Percentiles rank a stretch among this genome's conserved stretches.
These are phyloP conservation scores for Blastobasis lacticolella DNA, from an alignment of 2,888 invertebrate species.

Conservation along the genomic window DNA sequence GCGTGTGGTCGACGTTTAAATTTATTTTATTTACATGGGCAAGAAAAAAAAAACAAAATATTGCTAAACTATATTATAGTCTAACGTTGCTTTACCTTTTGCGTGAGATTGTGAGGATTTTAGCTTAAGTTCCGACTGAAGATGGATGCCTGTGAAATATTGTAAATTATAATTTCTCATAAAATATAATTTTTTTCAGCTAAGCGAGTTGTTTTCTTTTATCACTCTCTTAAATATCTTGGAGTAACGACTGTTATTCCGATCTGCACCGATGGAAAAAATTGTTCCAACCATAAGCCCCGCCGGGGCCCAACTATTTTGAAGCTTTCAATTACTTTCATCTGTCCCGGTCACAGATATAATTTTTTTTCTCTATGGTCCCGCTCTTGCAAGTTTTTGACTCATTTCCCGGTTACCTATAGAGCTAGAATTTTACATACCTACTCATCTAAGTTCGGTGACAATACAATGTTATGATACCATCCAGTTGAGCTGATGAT, in stretches of 20 bases:
- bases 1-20: conserved; percentile 57
- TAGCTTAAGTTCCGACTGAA: conserved; percentile 76
- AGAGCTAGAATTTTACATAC: no score
- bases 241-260: neutral
- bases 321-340: no score
- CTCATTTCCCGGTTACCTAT: no score
- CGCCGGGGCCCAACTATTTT: no score
- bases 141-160: conserved; percentile 76
- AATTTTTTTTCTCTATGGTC: no score
- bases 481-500: no score
- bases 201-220: conserved; percentile 59
- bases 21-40: no score
- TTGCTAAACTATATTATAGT: conserved; percentile 75
- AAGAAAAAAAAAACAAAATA: conserved; percentile 39
- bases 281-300: no score
- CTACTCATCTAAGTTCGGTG: no score
- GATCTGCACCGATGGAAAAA: neutral
- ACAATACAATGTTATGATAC: no score
- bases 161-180: conserved; percentile 77
- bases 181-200: conserved; percentile 77
- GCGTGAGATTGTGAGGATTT: conserved; percentile 75
- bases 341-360: no score
- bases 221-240: neutral
- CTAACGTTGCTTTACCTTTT: conserved; percentile 76
- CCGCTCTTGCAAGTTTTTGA: no score